Evolutionary conservation across 2,888 invertebrate species (phyloP).

Genomic region (Brachycybe producta): DNA sequence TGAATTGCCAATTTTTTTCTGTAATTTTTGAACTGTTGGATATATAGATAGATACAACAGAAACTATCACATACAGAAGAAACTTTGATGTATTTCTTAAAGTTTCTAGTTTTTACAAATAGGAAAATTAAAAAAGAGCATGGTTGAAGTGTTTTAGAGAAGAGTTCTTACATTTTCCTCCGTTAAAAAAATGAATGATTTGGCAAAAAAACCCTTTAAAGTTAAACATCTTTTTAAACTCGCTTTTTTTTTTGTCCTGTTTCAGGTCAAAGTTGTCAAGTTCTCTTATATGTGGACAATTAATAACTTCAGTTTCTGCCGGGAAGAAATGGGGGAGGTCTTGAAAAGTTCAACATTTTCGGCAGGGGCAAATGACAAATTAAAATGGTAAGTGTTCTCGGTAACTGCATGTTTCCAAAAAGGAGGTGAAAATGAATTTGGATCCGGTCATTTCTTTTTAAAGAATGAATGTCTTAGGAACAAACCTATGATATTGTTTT

Average conservation of each 20-base stretch:
- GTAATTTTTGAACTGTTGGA: too few relatives aligned
- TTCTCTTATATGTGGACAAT: slow-evolving; percentile 99
- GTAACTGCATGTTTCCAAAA: not conserved
- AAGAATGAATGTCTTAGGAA: not conserved
- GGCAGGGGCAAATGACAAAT: slow-evolving; percentile 97
- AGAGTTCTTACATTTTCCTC: too few relatives aligned
- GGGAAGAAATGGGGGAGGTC: slow-evolving; percentile 99
- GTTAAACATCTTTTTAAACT: too few relatives aligned
- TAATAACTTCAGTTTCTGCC: slow-evolving; percentile 99
- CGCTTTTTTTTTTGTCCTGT: slow-evolving; percentile 16
- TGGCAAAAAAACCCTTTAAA: too few relatives aligned
- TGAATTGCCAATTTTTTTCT: too few relatives aligned
- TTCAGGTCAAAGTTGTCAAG: slow-evolving; percentile 98
- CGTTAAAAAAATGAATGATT: too few relatives aligned
- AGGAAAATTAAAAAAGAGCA: too few relatives aligned
- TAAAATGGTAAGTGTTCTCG: slow-evolving; percentile 74
- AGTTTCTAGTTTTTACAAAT: too few relatives aligned
- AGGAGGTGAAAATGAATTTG: not conserved
- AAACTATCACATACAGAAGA: too few relatives aligned
- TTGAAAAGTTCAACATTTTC: slow-evolving; percentile 99
- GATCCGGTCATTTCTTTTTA: slow-evolving; percentile 4
- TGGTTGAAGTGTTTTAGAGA: too few relatives aligned
- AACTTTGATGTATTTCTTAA: too few relatives aligned
- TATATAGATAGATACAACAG: too few relatives aligned
- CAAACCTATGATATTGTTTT: not conserved